These are phyloP conservation scores for Amphipyra berbera DNA, from an alignment of 2,888 invertebrate genomes.

Conservation along the genomic window DNA sequence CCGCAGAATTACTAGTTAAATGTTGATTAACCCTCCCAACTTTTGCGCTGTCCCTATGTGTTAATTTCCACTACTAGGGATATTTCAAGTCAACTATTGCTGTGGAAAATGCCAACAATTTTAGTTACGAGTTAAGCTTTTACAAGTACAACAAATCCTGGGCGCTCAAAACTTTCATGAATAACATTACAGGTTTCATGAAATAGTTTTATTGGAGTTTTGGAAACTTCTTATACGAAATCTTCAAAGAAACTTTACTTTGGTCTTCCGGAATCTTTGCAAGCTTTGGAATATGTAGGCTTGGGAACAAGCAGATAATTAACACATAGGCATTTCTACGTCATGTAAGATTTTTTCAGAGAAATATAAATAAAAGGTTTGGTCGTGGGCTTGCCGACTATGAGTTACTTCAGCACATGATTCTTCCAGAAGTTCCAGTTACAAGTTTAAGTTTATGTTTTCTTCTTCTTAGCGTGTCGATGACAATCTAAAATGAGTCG, in stretches of 20 bases:
- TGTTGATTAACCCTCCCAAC: conserved; percentile 39
- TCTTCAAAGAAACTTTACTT: conserved; percentile 34
- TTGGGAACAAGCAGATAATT: conserved; percentile 15
- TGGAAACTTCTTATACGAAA: conserved; percentile 42
- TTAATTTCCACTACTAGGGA: conserved; percentile 24
- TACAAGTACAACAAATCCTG: conserved; percentile 37
- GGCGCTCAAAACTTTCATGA: conserved; percentile 40
- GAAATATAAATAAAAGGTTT: too few relatives aligned
- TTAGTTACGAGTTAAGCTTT: conserved; percentile 27
- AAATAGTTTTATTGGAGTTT: conserved; percentile 50
- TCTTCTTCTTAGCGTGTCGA: too few relatives aligned
- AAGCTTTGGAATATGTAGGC: conserved; percentile 5
- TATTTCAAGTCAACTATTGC: conserved; percentile 17
- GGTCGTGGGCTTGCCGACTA: too few relatives aligned
- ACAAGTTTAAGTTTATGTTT: too few relatives aligned
- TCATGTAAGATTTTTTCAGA: too few relatives aligned
- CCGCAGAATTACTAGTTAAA: conserved; percentile 34
- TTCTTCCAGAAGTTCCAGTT: too few relatives aligned
- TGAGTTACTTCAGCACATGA: too few relatives aligned
- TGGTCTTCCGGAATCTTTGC: conserved; percentile 24
- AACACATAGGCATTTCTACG: too few relatives aligned
- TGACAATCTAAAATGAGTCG: too few relatives aligned
- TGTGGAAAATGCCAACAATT: conserved; percentile 33
- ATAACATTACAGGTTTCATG: conserved; percentile 45
- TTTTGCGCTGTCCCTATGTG: conserved; percentile 4